Evolutionary conservation across 2,113 vertebrate species (phyloP), one percentile per base, ranked within the genome.

Genomic region (Sciurus niger): DNA sequence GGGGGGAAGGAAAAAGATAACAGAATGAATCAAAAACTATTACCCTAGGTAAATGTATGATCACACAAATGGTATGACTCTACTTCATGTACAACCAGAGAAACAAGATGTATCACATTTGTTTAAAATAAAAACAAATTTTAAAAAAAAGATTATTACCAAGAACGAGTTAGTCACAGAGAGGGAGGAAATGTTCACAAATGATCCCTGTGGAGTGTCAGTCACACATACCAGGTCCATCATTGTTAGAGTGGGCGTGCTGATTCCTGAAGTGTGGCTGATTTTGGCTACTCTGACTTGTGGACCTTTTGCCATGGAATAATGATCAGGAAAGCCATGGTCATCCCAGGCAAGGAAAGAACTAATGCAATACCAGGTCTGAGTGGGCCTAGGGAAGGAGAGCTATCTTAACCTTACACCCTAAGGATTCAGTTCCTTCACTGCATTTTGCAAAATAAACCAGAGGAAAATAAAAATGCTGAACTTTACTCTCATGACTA

Each of bases 371-470:
- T 43, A 32, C 16, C 40, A 22, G 20, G 22, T 65, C 78, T 67
- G 30, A 25, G 10, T 16, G 48, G 32, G 53, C 37, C 22, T 16
- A n/a, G 30, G 8, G 7, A 89, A 90, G 10, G 67, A 70, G 46
- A 89, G 46, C 8, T 28, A 17, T 46, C 51, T n/a, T 74, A 30
- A 14, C n/a, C 37, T 95, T 85, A n/a, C 30, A 84, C 14, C 25
- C 6, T 24, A 40, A 4, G 32, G 5, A 58, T n/a, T 86, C 43
- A 73, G 13, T 5, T 74, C 8, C 51, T 80, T 74, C 2, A 6
- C n/a, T 95, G 11, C 16, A 90, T 87, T 87, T 92, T 87, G 65
- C n/a, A 63, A 76, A 90, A 78, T 65, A 65, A 28, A 43, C 55
- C 13, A 6, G 37, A 85, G 22, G 20, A 24, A 89, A 79, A 40